Conservation (phyloP, 2,797 vertebrate species). For the Chiroxiphia lanceolata region DNA sequence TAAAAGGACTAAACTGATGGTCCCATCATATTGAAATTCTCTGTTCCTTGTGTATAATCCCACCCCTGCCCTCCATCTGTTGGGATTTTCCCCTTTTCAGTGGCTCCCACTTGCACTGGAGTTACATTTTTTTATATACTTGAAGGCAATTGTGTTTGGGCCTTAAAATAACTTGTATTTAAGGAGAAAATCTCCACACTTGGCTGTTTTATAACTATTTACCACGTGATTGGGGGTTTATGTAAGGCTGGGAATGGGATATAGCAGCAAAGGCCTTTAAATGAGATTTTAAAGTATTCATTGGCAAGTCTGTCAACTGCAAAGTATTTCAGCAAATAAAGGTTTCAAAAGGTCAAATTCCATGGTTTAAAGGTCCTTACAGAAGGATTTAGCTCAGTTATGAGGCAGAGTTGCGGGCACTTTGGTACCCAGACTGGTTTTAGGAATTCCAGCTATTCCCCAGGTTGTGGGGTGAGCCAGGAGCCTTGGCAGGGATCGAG, state of each 20-base stretch:
- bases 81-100: not conserved
- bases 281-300: not conserved
- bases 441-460: constrained; percentile 37
- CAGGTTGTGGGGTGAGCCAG: not conserved
- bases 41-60: not conserved
- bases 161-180: not conserved
- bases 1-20: not conserved
- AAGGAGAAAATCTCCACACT: not conserved
- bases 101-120: not conserved
- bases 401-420: not conserved
- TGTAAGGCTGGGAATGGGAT: constrained; percentile 5
- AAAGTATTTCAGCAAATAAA: constrained; percentile 41
- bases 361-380: not conserved
- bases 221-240: not conserved
- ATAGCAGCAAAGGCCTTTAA: not conserved
- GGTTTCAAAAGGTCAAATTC: constrained; percentile 25
- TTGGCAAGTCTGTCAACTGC: not conserved
- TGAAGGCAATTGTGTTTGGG: not conserved
- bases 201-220: not conserved
- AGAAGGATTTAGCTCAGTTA: not conserved
- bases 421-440: not conserved
- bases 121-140: not conserved
- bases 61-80: not conserved
- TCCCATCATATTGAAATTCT: not conserved
- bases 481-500: not conserved